Evolutionary conservation across 2,797 vertebrate genomes (phyloP), one percentile per base, ranked within the genome.

Genomic region (Propithecus perrieri): DNA sequence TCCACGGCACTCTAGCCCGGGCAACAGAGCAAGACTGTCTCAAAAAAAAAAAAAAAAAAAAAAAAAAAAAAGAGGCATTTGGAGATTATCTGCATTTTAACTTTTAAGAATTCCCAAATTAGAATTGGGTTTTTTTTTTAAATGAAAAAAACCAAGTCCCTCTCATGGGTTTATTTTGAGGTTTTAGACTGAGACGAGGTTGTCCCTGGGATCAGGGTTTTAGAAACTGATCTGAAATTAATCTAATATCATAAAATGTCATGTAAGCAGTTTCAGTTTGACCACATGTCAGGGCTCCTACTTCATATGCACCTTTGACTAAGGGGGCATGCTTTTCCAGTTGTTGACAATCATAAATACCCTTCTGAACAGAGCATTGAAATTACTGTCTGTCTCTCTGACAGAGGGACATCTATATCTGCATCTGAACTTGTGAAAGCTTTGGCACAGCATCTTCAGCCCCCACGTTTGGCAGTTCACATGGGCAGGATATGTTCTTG

Each of bases 31-130:
- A 22, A 55, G 20, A 55, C 53, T 24, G 55, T 55, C 20, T 24
- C 55, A 24, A 24, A 55, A 55, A 55, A 55, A 55, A 22, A 55
- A 50, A 46, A 46, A 46, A 50, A 15, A 83, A 55, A 55, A 55
- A 55, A 22, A 55, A 50, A 46, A 46, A 46, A 50, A 15, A 83
- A 55, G 61, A 81, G 24, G 15, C 43, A 14, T 93, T 96, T 93
- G n/a, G 72, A 92, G 80, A 57, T 80, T n/a, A 41, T 75, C 81
- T 93, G 59, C 81, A 84, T 75, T 85, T 78, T 63, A 48, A 83
- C 24, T 75, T 65, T 74, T 76, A 61, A 61, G 59, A 61, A 57
- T 5, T 88, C 33, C 41, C 22, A 81, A 53, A 50, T 92, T 81
- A 55, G 67, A 46, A 53, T 57, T 43, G 24, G 28, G 15, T 30